Base-by-base conservation (phyloP, 2,888 invertebrate species). In the Macrophya annulata region DNA sequence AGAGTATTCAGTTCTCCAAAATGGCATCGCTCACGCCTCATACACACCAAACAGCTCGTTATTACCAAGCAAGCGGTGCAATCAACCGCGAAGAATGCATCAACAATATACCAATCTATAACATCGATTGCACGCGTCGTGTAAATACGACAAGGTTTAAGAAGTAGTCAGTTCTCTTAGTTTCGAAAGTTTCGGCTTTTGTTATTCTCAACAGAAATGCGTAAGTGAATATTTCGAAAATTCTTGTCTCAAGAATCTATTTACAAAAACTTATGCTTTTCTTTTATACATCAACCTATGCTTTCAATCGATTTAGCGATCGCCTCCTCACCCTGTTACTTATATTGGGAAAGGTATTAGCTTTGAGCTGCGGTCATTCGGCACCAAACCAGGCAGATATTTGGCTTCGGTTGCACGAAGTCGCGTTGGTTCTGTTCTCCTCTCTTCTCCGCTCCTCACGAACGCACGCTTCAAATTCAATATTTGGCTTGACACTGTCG, bases 401-500 rank as follows among this genome's bases (percentile, higher is more conserved):
- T 82, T 68, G 83, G 68, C 68, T 83, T 68, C 81, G 81, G 81
- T 62, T 48, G 81, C 59, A 62, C 81, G 59, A 62, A 62, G 43
- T 31, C 21, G 62, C 21, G 62, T 84, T 37, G 43, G n/a, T 37
- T 10, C 74, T 74, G n/a, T 37, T 10, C 74, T 74, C 81, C 9
- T 15, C 59, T 59, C 31, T 62, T 51, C 45, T 51, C 85, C 48
- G 59, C 55, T 43, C 25, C 71, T 51, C 15, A 71, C 40, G 74
- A 62, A 86, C 51, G 76, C 76, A 55, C 51, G 84, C 62, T 37
- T 83, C 77, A 76, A 83, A 68, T 77, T 59, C 82, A 59, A 81
- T 59, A 81, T 81, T 59, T 59, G 81, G 59, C 25, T 81, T 81
- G 40, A 79, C 81, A 81, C 81, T 81, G 81, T 81, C 81, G 81